Evolutionary conservation across 2,888 invertebrate species (phyloP).

Genomic region (Plebejus anna): DNA sequence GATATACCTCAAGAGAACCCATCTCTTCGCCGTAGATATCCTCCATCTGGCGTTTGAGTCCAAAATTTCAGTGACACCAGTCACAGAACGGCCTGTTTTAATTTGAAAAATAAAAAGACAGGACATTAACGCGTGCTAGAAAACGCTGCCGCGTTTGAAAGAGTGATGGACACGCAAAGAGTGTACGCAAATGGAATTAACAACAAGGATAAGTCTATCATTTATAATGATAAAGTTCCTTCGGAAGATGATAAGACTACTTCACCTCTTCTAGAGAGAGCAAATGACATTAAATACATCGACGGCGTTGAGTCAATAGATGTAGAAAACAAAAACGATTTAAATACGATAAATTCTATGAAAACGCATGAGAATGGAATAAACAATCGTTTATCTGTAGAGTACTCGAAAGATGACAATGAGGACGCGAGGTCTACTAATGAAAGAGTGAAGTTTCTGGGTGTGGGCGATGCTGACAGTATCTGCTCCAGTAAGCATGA

Average conservation of each 20-base stretch:
- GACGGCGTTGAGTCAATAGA: constrained; percentile 55
- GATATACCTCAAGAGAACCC: constrained; percentile 75
- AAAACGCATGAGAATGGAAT: constrained; percentile 53
- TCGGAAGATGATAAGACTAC: constrained; percentile 75
- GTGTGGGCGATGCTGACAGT: constrained; percentile 74
- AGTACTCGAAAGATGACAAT: constrained; percentile 55
- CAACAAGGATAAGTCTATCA: constrained; percentile 64
- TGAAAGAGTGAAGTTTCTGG: constrained; percentile 75
- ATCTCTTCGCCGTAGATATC: constrained; percentile 66
- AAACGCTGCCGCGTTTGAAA: constrained; percentile 49
- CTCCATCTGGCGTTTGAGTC: constrained; percentile 36
- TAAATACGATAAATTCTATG: constrained; percentile 63
- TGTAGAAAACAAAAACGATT: constrained; percentile 54
- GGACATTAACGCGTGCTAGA: background rate
- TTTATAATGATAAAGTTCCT: constrained; percentile 65
- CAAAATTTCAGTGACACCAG: constrained; percentile 18
- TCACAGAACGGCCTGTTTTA: constrained; percentile 8
- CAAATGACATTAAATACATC: constrained; percentile 60
- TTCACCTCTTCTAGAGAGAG: constrained; percentile 62
- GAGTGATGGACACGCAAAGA: constrained; percentile 72
- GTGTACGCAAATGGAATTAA: constrained; percentile 69
- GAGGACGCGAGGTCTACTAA: constrained; percentile 69
- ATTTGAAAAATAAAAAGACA: constrained; percentile 10
- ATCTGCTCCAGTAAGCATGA: constrained; percentile 63
- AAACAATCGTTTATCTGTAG: constrained; percentile 54